These are phyloP conservation scores for Microctonus hyperodae DNA, from an alignment of 2,888 invertebrate genomes.

Conservation along the genomic window DNA sequence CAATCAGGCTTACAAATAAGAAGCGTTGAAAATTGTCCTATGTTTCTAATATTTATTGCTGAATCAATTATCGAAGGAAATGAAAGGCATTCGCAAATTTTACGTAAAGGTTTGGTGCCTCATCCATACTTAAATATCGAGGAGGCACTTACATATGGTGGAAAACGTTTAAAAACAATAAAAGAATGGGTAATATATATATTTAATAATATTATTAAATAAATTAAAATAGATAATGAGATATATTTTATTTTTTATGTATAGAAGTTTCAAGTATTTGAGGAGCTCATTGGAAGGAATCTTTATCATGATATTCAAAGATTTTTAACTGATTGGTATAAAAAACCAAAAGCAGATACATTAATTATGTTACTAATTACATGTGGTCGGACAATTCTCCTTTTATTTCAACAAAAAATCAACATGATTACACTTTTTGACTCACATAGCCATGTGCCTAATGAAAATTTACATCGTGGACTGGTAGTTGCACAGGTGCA, in stretches of 20 bases:
- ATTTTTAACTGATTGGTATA: conserved; percentile 63
- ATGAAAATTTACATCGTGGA: conserved; percentile 60
- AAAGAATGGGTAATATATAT: conserved; percentile 58
- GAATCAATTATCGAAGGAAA: conserved; percentile 70
- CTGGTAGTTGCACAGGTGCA: conserved; percentile 65
- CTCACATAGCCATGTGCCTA: conserved; percentile 62
- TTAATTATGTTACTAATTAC: conserved; percentile 66
- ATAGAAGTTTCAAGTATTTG: conserved; percentile 64
- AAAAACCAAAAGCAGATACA: conserved; percentile 56
- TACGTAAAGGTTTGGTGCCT: conserved; percentile 49
- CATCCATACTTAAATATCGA: conserved; percentile 56
- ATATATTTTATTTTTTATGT: conserved; percentile 17
- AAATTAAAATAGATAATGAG: not conserved
- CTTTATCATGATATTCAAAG: conserved; percentile 62
- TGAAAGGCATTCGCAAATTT: conserved; percentile 62
- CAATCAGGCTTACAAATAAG: conserved; percentile 43
- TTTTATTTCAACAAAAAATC: conserved; percentile 63
- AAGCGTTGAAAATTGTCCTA: conserved; percentile 45
- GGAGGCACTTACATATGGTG: conserved; percentile 62
- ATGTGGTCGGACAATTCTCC: conserved; percentile 65
- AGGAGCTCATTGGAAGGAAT: conserved; percentile 60
- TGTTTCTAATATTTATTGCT: conserved; percentile 65
- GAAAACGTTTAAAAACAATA: conserved; percentile 47
- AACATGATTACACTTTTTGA: conserved; percentile 64
- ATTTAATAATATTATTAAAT: not conserved